Conservation (phyloP, 2,888 invertebrate species). For the Tetragnatha montana region DNA sequence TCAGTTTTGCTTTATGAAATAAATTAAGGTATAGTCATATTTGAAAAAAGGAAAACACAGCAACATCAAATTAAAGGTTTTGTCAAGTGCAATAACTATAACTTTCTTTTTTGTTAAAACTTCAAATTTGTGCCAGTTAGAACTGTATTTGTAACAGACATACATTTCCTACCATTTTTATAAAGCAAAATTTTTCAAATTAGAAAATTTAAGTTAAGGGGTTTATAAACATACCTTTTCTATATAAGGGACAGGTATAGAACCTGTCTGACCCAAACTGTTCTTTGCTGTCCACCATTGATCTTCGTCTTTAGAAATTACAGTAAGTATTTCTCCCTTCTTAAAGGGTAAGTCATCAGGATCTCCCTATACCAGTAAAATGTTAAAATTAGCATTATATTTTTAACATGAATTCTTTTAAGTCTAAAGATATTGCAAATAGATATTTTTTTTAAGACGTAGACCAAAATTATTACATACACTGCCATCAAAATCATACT, state of each 20-base stretch:
- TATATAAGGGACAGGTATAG: conserved; percentile 97
- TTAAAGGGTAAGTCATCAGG: conserved; percentile 96
- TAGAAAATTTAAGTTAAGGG: too few relatives aligned
- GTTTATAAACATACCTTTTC: conserved; percentile 72
- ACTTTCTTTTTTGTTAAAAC: too few relatives aligned
- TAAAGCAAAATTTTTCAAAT: too few relatives aligned
- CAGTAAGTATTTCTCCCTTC: conserved; percentile 93
- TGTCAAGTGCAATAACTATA: too few relatives aligned
- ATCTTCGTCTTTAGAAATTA: conserved; percentile 95
- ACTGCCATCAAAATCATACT: conserved; percentile 94
- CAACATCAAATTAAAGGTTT: too few relatives aligned
- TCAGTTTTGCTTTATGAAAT: too few relatives aligned
- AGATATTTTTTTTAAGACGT: not conserved
- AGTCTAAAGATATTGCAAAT: not conserved
- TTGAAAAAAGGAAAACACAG: too few relatives aligned
- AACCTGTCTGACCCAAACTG: conserved; percentile 88
- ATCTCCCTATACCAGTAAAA: conserved; percentile 78
- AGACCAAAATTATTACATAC: conserved; percentile 79
- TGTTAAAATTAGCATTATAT: not conserved
- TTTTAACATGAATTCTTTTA: not conserved
- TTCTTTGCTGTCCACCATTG: conserved; percentile 99
- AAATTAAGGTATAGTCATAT: too few relatives aligned
- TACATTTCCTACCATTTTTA: too few relatives aligned
- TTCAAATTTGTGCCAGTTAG: too few relatives aligned
- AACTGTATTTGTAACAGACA: too few relatives aligned